These are phyloP conservation scores for Marcusenius ussheri DNA, from an alignment of 2,113 vertebrate genomes.

Conservation along the genomic window DNA sequence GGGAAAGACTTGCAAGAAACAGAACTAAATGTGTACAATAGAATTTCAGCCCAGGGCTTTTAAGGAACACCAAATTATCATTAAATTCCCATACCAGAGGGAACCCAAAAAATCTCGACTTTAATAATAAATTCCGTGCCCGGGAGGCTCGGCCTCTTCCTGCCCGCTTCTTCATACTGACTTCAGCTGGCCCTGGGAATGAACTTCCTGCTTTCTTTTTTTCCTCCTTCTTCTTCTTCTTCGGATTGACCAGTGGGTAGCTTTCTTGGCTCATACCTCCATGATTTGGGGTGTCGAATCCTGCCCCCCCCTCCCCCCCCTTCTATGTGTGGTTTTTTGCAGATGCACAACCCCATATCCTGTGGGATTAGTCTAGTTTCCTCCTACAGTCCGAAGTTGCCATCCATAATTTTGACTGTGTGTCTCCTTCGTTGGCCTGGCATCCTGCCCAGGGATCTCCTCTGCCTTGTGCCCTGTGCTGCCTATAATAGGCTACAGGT, in stretches of 20 bases:
- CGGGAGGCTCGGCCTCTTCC: background rate
- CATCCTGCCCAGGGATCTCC: background rate
- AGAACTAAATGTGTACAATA: background rate
- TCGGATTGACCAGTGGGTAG: background rate
- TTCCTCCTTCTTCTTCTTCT: background rate
- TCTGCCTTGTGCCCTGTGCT: background rate
- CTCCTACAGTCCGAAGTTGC: background rate
- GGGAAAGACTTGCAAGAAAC: background rate
- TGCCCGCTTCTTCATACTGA: background rate
- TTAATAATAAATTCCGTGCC: background rate
- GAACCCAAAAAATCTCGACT: background rate
- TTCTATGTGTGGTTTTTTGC: background rate
- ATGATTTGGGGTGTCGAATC: background rate
- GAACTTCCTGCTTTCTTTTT: background rate
- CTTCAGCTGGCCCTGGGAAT: background rate
- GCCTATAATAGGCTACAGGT: background rate
- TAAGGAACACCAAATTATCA: background rate
- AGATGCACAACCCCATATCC: background rate
- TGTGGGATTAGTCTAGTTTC: background rate
- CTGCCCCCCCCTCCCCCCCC: background rate
- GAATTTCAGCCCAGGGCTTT: background rate
- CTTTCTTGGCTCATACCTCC: background rate
- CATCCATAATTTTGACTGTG: background rate
- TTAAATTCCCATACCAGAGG: slow-evolving; percentile 1
- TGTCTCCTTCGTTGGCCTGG: background rate